A percentile compares a stretch with the other conserved stretches of the same genome.
phyloP scores from a whole-genome alignment of 1,140 invertebrate genomes.

The Prorops nasuta region DNA sequence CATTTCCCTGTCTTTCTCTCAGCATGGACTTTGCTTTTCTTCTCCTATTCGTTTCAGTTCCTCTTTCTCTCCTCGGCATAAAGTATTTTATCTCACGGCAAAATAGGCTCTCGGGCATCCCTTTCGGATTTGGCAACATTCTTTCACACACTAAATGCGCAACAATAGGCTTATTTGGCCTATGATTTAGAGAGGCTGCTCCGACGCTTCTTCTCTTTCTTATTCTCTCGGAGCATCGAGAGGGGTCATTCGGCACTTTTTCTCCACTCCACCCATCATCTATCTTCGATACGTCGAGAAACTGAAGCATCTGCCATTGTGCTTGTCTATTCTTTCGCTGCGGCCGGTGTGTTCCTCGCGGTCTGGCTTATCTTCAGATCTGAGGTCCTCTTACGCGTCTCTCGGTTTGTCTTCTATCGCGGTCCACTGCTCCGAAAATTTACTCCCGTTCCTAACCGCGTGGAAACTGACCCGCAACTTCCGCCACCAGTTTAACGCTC shows the following conservation, averaged over 20 bases:
- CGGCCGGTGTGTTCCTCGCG: not conserved
- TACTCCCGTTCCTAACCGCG: too few relatives aligned
- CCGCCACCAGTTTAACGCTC: too few relatives aligned
- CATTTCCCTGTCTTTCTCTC: constrained; percentile 5
- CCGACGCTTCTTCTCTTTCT: constrained; percentile 30
- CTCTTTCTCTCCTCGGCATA: constrained; percentile 11
- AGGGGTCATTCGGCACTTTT: constrained; percentile 15
- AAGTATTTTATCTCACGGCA: constrained; percentile 15
- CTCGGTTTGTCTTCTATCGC: constrained; percentile 1
- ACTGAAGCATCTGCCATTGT: constrained; percentile 31
- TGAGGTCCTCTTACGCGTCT: constrained; percentile 5
- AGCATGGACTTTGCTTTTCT: too few relatives aligned
- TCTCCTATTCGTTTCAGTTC: constrained; percentile 8
- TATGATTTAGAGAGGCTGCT: constrained; percentile 46
- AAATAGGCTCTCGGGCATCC: constrained; percentile 29
- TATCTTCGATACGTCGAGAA: constrained; percentile 35
- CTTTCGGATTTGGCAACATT: constrained; percentile 45
- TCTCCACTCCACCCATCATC: constrained; percentile 30
- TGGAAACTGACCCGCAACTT: too few relatives aligned
- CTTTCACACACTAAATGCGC: constrained; percentile 49
- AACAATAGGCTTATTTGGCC: constrained; percentile 52
- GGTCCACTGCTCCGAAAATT: too few relatives aligned
- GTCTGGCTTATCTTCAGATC: constrained; percentile 15
- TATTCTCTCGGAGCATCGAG: constrained; percentile 15
- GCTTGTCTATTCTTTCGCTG: constrained; percentile 6